Conservation (phyloP, 1,140 invertebrate species). For the Chelonus insularis region DNA sequence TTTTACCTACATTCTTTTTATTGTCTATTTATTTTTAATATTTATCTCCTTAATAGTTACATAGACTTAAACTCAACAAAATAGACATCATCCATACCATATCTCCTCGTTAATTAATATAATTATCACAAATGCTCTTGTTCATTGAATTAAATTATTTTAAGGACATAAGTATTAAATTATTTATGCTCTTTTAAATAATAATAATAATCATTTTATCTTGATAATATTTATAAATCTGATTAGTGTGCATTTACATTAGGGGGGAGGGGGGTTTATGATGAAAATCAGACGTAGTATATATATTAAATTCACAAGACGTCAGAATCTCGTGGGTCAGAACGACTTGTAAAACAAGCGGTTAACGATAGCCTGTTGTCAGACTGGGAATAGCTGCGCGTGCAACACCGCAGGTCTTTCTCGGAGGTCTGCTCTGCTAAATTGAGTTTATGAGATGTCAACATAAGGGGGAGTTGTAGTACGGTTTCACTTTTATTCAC, state of each 20-base stretch:
- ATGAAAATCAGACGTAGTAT: conserved; percentile 44
- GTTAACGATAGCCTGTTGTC: conserved; percentile 53
- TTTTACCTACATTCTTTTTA: too few species aligned
- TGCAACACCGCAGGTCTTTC: conserved; percentile 7
- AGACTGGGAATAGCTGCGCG: conserved; percentile 19
- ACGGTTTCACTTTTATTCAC: conserved; percentile 1
- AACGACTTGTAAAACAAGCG: conserved; percentile 61
- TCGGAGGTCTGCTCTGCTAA: conserved; percentile 24
- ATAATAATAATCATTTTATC: not conserved
- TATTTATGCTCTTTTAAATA: too few species aligned
- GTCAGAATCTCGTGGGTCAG: conserved; percentile 43
- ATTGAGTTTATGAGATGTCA: conserved; percentile 28
- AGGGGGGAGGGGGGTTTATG: conserved; percentile 30
- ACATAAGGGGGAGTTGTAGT: not conserved
- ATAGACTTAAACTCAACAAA: too few species aligned
- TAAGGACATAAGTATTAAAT: too few species aligned
- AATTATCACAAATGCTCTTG: too few species aligned
- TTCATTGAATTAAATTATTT: too few species aligned
- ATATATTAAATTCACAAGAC: conserved; percentile 33
- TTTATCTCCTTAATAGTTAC: too few species aligned
- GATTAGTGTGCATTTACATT: conserved; percentile 28
- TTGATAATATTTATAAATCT: conserved; percentile 7
- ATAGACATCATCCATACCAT: too few species aligned
- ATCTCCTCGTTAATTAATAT: too few species aligned
- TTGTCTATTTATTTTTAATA: too few species aligned